Conservation (phyloP, 1,140 invertebrate genomes). For the Drosophila pseudoobscura region DNA sequence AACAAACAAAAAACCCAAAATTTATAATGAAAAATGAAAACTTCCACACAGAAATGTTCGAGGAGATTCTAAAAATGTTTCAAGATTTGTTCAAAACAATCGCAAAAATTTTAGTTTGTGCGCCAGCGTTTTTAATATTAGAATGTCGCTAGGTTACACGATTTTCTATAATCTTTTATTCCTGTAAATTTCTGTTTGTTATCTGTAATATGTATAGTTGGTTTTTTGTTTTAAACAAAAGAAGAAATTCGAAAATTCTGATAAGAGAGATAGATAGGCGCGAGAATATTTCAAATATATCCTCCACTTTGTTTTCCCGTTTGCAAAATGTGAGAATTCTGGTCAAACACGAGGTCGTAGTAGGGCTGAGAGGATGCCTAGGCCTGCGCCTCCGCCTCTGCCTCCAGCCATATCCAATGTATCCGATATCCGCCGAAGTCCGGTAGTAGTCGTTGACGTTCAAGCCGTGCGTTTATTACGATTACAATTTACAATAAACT, state of each 20-base stretch:
- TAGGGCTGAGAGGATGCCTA: not conserved
- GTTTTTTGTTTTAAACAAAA: constrained; percentile 52
- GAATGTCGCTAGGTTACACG: constrained; percentile 49
- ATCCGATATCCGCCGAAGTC: constrained; percentile 9
- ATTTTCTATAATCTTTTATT: constrained; percentile 31
- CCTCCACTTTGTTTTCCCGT: constrained; percentile 6
- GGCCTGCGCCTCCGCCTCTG: not conserved
- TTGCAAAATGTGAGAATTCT: constrained; percentile 65
- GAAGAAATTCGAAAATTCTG: constrained; percentile 28
- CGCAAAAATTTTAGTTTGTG: constrained; percentile 29
- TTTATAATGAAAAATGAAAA: constrained; percentile 2
- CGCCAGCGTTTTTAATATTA: constrained; percentile 55
- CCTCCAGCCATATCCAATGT: constrained; percentile 19
- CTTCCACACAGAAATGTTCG: constrained; percentile 3
- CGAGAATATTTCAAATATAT: constrained; percentile 54
- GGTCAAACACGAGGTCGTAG: constrained; percentile 41
- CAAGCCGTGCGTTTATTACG: constrained; percentile 40
- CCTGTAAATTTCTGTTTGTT: constrained; percentile 39
- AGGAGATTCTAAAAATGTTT: constrained; percentile 14
- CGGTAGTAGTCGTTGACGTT: constrained; percentile 1
- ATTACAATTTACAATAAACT: constrained; percentile 23
- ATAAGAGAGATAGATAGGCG: constrained; percentile 11
- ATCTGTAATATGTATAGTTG: constrained; percentile 49
- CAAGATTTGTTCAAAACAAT: constrained; percentile 26
- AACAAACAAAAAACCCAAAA: constrained; percentile 20